phyloP scores from a whole-genome alignment of 1,140 invertebrate species.

The Stenopsyche tienmushanensis region DNA sequence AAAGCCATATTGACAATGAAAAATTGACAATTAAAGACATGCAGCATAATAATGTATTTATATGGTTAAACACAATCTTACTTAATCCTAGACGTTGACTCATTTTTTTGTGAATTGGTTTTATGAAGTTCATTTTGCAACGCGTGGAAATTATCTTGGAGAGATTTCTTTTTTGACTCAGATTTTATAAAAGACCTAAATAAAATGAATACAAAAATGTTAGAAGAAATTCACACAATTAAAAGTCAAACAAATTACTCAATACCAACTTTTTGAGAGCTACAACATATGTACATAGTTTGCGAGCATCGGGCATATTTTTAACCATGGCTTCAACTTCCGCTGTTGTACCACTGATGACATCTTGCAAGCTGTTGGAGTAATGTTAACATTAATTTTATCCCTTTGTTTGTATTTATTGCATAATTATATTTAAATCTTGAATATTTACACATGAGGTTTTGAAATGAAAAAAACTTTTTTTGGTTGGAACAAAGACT shows the following conservation, averaged over 20 bases:
- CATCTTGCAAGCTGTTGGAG: constrained; percentile 24
- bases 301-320: constrained; percentile 12
- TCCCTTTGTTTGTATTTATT: too few species aligned
- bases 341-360: constrained; percentile 22
- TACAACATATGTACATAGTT: constrained; percentile 28
- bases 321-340: constrained; percentile 31
- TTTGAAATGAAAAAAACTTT: too few species aligned
- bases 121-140: constrained; percentile 26
- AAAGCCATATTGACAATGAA: too few species aligned
- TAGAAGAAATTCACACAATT: too few species aligned
- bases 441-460: too few species aligned
- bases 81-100: constrained; percentile 18
- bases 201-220: too few species aligned
- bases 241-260: neutral
- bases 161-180: constrained; percentile 33
- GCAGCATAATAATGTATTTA: too few species aligned
- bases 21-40: too few species aligned
- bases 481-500: too few species aligned
- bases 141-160: constrained; percentile 17
- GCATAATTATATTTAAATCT: too few species aligned
- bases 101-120: constrained; percentile 18
- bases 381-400: constrained; percentile 10
- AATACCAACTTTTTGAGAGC: constrained; percentile 33
- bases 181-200: constrained; percentile 17
- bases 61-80: too few species aligned